Base-by-base conservation (phyloP, 2,797 vertebrate genomes). In the Pitangus sulphuratus region DNA sequence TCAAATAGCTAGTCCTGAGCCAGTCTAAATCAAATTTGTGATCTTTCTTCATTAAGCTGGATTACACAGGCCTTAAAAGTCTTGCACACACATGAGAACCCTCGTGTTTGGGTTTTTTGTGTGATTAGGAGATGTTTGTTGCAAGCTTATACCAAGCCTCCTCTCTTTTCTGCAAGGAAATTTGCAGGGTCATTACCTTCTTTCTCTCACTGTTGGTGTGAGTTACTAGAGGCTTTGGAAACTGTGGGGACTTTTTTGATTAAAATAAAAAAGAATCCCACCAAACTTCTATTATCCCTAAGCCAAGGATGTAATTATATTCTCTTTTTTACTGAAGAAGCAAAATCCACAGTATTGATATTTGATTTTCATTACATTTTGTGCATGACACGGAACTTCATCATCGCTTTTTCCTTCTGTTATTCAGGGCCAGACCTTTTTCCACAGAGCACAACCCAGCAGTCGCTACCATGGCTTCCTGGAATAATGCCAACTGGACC, bases 61-160 rank as follows among this genome's bases (percentile, higher is more conserved):
- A 60, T 93, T 91, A 84, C 62, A 69, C 4, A 58, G 62, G 37
- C 24, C 28, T 50, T 90, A 20, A 71, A 75, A 93, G 48, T 26
- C 61, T 81, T 50, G 44, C 6, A 33, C 0, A 2, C 2, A 2
- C 2, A 5, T 28, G 16, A 86, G 20, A 81, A 31, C 20, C 2
- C 14, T 47, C 0, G 0, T 79, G 51, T 82, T 74, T 58, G 19
- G 0, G 13, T 9, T 56, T 85, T 85, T 79, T 35, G 37, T 39
- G 54, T 33, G n/a, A 72, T 37, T 40, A 30, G 14, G 31, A 51
- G 31, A 60, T 16, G 17, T 75, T 83, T 80, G 48, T 45, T 54
- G 39, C 31, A 39, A 83, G 25, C 17, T 9, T 10, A 45, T 44
- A 57, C 19, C 8, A n/a, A 35, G 12, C 35, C 56, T 6, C 2